Evolutionary conservation across 2,113 vertebrate genomes (phyloP), one percentile per base, ranked within the genome.

Genomic region (Grammomys surdaster): DNA sequence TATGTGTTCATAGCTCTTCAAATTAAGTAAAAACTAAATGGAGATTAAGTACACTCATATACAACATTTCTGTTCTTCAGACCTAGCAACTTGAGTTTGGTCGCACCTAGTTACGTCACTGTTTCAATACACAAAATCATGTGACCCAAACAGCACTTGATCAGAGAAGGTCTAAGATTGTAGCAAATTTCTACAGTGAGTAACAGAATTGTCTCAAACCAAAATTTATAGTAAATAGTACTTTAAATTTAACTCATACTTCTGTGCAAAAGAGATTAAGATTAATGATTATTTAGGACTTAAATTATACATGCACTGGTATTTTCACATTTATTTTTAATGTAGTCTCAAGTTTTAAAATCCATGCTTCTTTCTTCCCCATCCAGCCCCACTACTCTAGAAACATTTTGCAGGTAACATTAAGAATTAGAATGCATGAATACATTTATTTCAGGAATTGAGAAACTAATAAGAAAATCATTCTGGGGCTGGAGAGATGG

Each of bases 171-270:
- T 76, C 0, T 77, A 72, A 93, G 31, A 77, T 36, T 89, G 24
- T 94, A 94, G 36, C 26, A 63, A 93, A 22, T 94, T 95, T 96
- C 84, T 95, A 78, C 3, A 89, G 36, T 70, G 3, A 85, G 43
- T 24, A 80, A 88, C 46, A 48, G 36, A n/a, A 73, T 60, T 12
- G 7, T 65, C 46, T 94, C 43, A 72, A 54, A 24, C 65, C 76
- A 60, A 94, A 26, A 70, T 75, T 81, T 86, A 86, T n/a, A 93
- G 5, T 96, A 96, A 90, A 82, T 51, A 13, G 22, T 43, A 91
- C 51, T 89, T 96, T 43, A 89, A 87, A 28, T 51, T 31, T 56
- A 94, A 95, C 91, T 16, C 69, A 84, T 54, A 31, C 70, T 96
- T 86, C 7, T 36, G 2, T 36, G 2, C 17, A 69, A 67, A 86